Evolutionary conservation across 2,113 vertebrate species (phyloP).

Genomic region (Dinomys branickii): DNA sequence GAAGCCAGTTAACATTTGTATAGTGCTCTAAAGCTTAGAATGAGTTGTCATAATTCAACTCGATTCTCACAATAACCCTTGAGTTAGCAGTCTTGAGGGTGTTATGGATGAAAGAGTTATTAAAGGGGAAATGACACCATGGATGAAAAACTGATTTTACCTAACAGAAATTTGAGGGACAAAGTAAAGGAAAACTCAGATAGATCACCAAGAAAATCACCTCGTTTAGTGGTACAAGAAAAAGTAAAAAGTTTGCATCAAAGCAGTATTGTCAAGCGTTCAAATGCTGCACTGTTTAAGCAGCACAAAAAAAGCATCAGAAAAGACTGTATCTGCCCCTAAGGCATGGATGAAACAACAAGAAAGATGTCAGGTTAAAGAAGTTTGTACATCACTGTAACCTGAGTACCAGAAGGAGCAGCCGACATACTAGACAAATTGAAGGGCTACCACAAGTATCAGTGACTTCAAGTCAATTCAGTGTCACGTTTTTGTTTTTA

Average conservation of each 20-base stretch:
- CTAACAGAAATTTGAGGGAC: constrained; percentile 86
- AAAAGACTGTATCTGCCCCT: constrained; percentile 82
- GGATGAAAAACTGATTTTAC: constrained; percentile 87
- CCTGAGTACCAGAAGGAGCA: constrained; percentile 80
- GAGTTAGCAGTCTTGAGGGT: constrained; percentile 90
- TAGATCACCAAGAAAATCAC: constrained; percentile 89
- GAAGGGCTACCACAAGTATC: constrained; percentile 70
- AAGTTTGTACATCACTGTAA: constrained; percentile 75
- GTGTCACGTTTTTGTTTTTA: too few species aligned
- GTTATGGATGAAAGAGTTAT: constrained; percentile 90
- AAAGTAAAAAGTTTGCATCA: constrained; percentile 87
- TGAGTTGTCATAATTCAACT: constrained; percentile 66
- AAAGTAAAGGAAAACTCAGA: constrained; percentile 85
- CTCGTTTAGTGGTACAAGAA: constrained; percentile 88
- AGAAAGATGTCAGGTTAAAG: constrained; percentile 85
- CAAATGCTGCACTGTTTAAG: constrained; percentile 79
- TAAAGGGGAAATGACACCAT: constrained; percentile 87
- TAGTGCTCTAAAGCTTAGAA: constrained; percentile 73
- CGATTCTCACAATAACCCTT: constrained; percentile 64
- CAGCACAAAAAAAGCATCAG: constrained; percentile 83
- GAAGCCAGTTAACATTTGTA: constrained; percentile 74
- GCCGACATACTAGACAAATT: constrained; percentile 71
- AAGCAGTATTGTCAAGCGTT: constrained; percentile 88
- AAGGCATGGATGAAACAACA: constrained; percentile 85
- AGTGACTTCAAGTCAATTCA: constrained; percentile 78